Evolutionary conservation across 1,140 invertebrate genomes (phyloP).

Genomic region (Drosophila nigromelanica): DNA sequence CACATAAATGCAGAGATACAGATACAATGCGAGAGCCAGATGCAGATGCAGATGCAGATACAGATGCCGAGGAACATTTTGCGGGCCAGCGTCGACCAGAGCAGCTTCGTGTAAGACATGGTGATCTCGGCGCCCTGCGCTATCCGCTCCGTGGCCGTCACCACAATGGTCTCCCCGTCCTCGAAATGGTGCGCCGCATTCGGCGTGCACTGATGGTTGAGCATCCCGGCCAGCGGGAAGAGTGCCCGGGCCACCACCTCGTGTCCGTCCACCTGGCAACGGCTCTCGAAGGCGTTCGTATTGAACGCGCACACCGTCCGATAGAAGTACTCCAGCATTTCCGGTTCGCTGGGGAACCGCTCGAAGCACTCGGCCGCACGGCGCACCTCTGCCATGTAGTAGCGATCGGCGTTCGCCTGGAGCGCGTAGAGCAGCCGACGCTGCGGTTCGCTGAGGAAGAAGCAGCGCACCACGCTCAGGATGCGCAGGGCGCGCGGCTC

Average conservation of each 20-base stretch:
- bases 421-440: conserved; percentile 85
- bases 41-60: neutral
- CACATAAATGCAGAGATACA: conserved; percentile 10
- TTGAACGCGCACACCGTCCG: conserved; percentile 87
- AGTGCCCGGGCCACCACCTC: conserved; percentile 87
- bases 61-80: conserved; percentile 86
- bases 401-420: conserved; percentile 85
- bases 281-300: conserved; percentile 90
- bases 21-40: neutral
- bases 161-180: conserved; percentile 86
- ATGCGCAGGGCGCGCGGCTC: conserved; percentile 85
- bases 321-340: conserved; percentile 85
- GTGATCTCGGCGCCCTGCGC: conserved; percentile 88
- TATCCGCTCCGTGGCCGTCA: conserved; percentile 87
- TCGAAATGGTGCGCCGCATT: conserved; percentile 89
- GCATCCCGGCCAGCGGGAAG: conserved; percentile 89
- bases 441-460: conserved; percentile 85
- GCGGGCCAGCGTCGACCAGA: conserved; percentile 89
- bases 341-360: conserved; percentile 86
- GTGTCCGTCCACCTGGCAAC: conserved; percentile 84
- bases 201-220: conserved; percentile 90
- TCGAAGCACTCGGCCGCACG: conserved; percentile 86
- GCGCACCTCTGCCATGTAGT: conserved; percentile 86
- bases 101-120: conserved; percentile 88
- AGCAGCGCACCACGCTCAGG: conserved; percentile 86